A percentile compares a stretch with the other conserved stretches of the same genome.
Evolutionary conservation across 92 coral and sea anemone genomes (phyloP).

Genomic region (Zoanthus sansibaricus): DNA sequence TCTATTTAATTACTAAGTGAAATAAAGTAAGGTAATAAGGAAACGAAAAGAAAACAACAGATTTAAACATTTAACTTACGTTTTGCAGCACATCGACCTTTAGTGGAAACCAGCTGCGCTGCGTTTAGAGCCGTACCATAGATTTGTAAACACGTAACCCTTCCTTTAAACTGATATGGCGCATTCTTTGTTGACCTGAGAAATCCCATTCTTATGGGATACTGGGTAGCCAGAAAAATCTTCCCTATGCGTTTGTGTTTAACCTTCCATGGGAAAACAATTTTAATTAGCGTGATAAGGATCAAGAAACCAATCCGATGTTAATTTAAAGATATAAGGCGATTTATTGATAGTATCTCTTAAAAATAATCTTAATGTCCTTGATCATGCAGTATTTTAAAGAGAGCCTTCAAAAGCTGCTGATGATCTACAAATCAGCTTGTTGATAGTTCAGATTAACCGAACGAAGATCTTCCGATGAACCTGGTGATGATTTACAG

Average conservation of each 20-base stretch:
- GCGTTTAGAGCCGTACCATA: conserved; percentile 65
- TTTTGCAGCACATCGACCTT: conserved; percentile 64
- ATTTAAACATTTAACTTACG: conserved; percentile 49
- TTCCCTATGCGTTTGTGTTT: conserved; percentile 44
- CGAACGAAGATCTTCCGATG: too few relatives aligned
- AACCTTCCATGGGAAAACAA: conserved; percentile 46
- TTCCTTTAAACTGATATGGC: conserved; percentile 63
- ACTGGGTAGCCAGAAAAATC: conserved; percentile 67
- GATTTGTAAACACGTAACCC: conserved; percentile 78
- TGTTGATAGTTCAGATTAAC: too few relatives aligned
- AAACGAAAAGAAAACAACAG: neutral
- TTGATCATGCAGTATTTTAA: too few relatives aligned
- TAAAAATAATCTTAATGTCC: too few relatives aligned
- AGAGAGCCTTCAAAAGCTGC: too few relatives aligned
- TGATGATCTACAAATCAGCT: too few relatives aligned
- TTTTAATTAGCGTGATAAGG: neutral
- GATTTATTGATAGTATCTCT: too few relatives aligned
- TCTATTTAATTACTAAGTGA: too few relatives aligned
- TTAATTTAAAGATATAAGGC: neutral
- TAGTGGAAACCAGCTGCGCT: conserved; percentile 54
- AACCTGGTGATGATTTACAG: too few relatives aligned
- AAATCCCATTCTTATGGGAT: conserved; percentile 73
- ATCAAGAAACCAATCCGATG: neutral
- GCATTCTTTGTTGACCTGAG: conserved; percentile 1
- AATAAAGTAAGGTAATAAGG: neutral